Percentiles rank a stretch among this genome's conserved stretches.
Evolutionary conservation across 64 coral and sea anemone species (phyloP).

Genomic region (Actinia tenebrosa): DNA sequence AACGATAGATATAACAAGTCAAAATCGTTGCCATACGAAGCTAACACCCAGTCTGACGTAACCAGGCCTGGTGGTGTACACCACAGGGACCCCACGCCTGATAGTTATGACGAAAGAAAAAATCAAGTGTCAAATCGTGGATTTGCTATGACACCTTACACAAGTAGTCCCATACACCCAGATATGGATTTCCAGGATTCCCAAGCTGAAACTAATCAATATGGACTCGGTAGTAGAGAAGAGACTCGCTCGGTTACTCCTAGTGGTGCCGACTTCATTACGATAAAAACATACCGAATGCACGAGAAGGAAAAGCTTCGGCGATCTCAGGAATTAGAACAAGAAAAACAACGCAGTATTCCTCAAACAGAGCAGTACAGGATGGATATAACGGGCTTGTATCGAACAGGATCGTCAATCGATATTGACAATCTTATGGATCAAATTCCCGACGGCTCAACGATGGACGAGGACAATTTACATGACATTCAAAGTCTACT

Average conservation of each 20-base stretch:
- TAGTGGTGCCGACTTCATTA: slow-evolving; percentile 53
- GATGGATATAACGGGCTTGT: background rate
- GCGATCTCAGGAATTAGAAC: slow-evolving; percentile 29
- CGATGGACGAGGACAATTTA: slow-evolving; percentile 29
- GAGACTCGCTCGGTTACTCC: slow-evolving; percentile 42
- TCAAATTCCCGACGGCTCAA: slow-evolving; percentile 34
- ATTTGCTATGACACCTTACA: background rate
- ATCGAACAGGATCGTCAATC: background rate
- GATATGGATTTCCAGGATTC: background rate
- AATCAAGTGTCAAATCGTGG: background rate
- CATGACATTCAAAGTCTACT: slow-evolving; percentile 50
- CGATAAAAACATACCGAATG: slow-evolving; percentile 45
- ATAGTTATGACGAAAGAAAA: background rate
- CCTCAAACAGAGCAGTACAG: background rate
- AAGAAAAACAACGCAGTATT: background rate
- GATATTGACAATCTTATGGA: slow-evolving; percentile 47
- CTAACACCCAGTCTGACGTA: background rate
- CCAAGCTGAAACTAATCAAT: background rate
- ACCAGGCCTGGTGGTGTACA: background rate
- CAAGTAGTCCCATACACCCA: slow-evolving; percentile 24
- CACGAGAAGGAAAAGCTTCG: slow-evolving; percentile 35
- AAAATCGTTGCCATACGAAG: background rate
- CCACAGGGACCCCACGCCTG: background rate
- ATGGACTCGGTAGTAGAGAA: background rate
- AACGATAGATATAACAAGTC: slow-evolving; percentile 18